Evolutionary conservation across 2,888 invertebrate genomes (phyloP).

Genomic region (Megaustenia siamemsis): DNA sequence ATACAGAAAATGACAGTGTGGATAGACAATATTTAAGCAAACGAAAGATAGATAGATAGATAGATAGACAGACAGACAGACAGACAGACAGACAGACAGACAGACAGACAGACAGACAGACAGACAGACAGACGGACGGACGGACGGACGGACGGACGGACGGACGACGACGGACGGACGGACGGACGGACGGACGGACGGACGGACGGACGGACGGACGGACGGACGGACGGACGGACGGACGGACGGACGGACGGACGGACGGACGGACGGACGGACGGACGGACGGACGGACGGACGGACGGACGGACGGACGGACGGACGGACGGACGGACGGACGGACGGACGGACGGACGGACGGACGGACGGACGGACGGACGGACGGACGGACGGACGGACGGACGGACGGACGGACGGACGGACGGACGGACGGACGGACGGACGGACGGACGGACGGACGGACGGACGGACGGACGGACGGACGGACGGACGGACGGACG

Average conservation of each 20-base stretch:
- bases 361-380: background rate
- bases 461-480: background rate
- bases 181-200: background rate
- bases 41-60: conserved; percentile 1
- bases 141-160: too few relatives aligned
- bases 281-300: background rate
- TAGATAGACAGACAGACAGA: conserved; percentile 5
- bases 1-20: too few relatives aligned
- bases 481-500: background rate
- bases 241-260: background rate
- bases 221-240: background rate
- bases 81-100: background rate
- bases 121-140: background rate
- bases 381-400: background rate
- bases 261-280: background rate
- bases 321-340: background rate
- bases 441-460: background rate
- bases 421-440: background rate
- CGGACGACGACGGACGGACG: too few relatives aligned
- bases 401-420: background rate
- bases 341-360: background rate
- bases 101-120: background rate
- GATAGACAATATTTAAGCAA: too few relatives aligned
- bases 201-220: background rate
- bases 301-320: background rate